Base-by-base conservation (phyloP, 2,888 invertebrate genomes). In the Caenorhabditis japonica region DNA sequence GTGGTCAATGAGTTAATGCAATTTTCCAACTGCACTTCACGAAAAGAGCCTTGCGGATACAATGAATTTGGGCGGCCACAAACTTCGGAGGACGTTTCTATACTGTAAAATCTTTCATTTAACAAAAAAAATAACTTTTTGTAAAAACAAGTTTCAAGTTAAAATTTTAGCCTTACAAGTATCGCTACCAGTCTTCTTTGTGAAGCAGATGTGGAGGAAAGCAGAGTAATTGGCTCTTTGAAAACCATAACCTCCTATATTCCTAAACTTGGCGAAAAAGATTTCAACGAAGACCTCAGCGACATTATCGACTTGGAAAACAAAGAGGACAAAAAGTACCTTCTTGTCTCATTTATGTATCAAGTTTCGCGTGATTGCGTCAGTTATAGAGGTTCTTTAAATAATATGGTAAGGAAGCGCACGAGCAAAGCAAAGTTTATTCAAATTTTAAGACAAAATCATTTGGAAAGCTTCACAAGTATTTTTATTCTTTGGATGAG, bases 111-210 rank as follows among this genome's bases (percentile, higher is more conserved):
- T n/a, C 27, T 60, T 23, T 51, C 15, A 8, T 51, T 43, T n/a
- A n/a, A n/a, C n/a, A n/a, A n/a, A n/a, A n/a, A n/a, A n/a, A n/a
- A n/a, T n/a, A n/a, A n/a, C n/a, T n/a, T n/a, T n/a, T n/a, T n/a
- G n/a, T n/a, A n/a, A n/a, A n/a, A n/a, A n/a, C n/a, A n/a, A n/a
- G n/a, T 39, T 3, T 23, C 17, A 34, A 21, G 7, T 30, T 38
- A 27, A 55, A 2, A 39, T 44, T 77, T 60, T 62, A 83, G 82
- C 10, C 38, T 85, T 39, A 82, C 83, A 2, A 56, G 82, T 23
- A 62, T 85, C 33, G 76, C 82, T 3, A 77, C 85, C 13, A 83
- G 83, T 17, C 68, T 85, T 7, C 69, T 86, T 1, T 85, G 85
- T 49, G 82, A 84, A 62, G 81, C 84, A 1, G 66, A 75, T n/a